Evolutionary conservation across 1,140 invertebrate species (phyloP), one percentile per base, ranked within the genome.

Genomic region (Drosophila sproati): DNA sequence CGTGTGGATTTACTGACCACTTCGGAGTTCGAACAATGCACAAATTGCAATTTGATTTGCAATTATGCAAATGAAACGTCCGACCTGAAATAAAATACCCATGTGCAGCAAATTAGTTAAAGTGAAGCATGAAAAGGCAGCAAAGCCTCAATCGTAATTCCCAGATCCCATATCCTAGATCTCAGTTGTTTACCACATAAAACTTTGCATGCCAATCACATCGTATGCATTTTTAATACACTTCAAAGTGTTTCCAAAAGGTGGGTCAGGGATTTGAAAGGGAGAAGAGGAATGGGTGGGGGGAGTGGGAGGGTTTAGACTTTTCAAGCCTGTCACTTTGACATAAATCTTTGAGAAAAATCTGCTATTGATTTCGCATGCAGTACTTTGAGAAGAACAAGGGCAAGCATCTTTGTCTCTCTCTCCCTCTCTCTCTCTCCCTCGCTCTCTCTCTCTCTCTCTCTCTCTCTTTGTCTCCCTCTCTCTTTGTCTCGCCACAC

Each of bases 191-290:
- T n/a, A 47, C 50, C 55, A 57, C 50, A 69, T 51, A 35, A 41
- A 66, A 63, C 68, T 61, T 61, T 66, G 62, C 68, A 61, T 67
- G 63, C 64, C 81, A 79, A 77, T 79, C 77, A 79, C 61, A 66
- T 61, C 76, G 77, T 71, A 80, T 89, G 67, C 85, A 88, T 80
- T 83, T 89, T 88, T 89, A 88, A 88, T 88, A 72, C 71, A 66
- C 62, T 51, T 66, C 54, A 48, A 35, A 63, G 45, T 28, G 55
- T 51, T 41, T 48, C 70, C 66, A 56, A 67, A 43, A 37, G 8
- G 20, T 28, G 4, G 39, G 4, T 28, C 20, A 20, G 20, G 20
- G 20, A 20, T 20, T 20, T 20, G 20, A 20, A 20, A 47, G 34
- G 32, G 43, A 57, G 39, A 12, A 28, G 29, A 12, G 8, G 20